Evolutionary conservation across 2,113 vertebrate genomes (phyloP).

Genomic region (Orycteropus afer): DNA sequence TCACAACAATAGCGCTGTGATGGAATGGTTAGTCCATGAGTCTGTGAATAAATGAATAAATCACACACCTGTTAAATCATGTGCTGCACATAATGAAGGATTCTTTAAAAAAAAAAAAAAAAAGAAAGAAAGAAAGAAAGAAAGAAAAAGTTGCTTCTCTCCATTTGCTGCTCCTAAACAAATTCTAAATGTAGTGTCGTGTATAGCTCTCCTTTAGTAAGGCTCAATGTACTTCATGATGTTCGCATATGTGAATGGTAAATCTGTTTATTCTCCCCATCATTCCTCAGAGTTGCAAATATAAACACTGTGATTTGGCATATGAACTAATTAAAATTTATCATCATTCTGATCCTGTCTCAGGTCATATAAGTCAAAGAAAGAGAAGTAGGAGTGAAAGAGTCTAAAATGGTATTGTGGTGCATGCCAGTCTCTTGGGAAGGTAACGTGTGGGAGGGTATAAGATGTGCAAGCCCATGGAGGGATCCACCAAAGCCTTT

Average conservation of each 20-base stretch:
- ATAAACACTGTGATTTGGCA: slow-evolving; percentile 33
- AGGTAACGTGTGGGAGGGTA: background rate
- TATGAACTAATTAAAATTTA: slow-evolving; percentile 27
- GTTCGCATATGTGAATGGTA: background rate
- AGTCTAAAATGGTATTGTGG: background rate
- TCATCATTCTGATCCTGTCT: background rate
- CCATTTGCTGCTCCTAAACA: slow-evolving; percentile 56
- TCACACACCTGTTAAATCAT: slow-evolving; percentile 77
- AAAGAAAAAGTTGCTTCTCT: slow-evolving; percentile 69
- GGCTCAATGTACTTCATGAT: slow-evolving; percentile 35
- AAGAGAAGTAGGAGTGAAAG: background rate
- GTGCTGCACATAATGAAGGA: slow-evolving; percentile 53
- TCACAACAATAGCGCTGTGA: slow-evolving; percentile 71
- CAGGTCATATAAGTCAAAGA: background rate
- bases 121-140: no score
- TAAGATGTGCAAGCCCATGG: background rate
- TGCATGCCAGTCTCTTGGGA: background rate
- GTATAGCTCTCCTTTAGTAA: background rate
- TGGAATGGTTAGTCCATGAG: slow-evolving; percentile 62
- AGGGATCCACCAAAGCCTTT: background rate
- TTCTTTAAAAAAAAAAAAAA: no score
- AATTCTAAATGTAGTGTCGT: slow-evolving; percentile 51
- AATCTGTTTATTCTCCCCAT: slow-evolving; percentile 8
- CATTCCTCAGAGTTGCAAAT: slow-evolving; percentile 34
- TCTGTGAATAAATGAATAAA: slow-evolving; percentile 76